Evolutionary conservation across 2,113 vertebrate species (phyloP).

Genomic region (Anguilla rostrata): DNA sequence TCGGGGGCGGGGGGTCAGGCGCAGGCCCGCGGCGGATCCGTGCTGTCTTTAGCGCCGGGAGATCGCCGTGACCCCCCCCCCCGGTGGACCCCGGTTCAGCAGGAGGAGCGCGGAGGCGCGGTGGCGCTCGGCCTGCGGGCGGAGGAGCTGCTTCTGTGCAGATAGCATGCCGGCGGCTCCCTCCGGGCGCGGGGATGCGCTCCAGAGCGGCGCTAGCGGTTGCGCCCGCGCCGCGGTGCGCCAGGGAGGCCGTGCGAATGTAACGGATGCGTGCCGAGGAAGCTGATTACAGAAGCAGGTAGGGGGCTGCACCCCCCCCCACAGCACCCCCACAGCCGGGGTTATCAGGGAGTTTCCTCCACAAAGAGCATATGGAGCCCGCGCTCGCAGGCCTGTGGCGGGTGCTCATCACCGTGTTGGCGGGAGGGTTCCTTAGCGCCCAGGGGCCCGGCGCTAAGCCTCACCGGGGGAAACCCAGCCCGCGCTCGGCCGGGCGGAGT

Average conservation of each 20-base stretch:
- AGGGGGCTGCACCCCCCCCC: not conserved
- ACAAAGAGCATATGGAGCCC: not conserved
- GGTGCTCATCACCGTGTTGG: not conserved
- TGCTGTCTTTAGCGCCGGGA: slow-evolving; percentile 18
- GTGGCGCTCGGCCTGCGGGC: not conserved
- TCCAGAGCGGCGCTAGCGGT: slow-evolving; percentile 16
- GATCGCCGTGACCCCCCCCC: not conserved
- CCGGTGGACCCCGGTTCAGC: not conserved
- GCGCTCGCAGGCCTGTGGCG: not conserved
- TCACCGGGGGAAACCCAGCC: not conserved
- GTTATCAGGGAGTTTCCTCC: slow-evolving; percentile 15
- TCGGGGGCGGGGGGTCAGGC: not conserved
- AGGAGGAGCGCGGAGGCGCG: not conserved
- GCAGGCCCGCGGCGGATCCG: slow-evolving; percentile 7
- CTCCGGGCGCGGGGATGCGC: slow-evolving; percentile 18
- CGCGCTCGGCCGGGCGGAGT: not conserved
- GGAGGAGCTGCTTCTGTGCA: not conserved
- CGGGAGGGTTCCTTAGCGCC: not conserved
- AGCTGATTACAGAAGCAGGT: slow-evolving; percentile 29
- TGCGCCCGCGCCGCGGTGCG: slow-evolving; percentile 13
- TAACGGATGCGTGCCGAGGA: slow-evolving; percentile 16
- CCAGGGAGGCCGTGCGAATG: not conserved
- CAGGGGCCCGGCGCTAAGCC: not conserved
- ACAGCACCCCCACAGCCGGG: not conserved
- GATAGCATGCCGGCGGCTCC: not conserved